Evolutionary conservation across 2,797 vertebrate genomes (phyloP).

Genomic region (Crenichthys baileyi): DNA sequence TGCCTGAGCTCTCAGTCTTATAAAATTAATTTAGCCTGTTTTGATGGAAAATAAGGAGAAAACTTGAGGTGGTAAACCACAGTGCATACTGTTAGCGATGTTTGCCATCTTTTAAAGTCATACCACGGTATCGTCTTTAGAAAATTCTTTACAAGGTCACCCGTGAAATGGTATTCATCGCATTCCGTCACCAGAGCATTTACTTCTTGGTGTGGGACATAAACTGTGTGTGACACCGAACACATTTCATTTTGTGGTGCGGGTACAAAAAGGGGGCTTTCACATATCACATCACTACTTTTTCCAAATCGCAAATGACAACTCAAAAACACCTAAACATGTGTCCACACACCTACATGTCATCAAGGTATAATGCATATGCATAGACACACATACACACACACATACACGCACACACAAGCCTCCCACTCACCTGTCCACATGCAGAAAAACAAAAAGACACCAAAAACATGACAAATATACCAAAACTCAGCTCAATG

Average conservation of each 20-base stretch:
- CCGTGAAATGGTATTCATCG: slow-evolving; percentile 60
- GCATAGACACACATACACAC: slow-evolving; percentile 35
- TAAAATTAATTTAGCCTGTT: slow-evolving; percentile 53
- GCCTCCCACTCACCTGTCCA: slow-evolving; percentile 57
- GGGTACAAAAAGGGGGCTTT: slow-evolving; percentile 56
- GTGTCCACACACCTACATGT: slow-evolving; percentile 52
- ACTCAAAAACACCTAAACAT: slow-evolving; percentile 62
- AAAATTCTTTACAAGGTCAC: slow-evolving; percentile 55
- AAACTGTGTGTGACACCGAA: slow-evolving; percentile 57
- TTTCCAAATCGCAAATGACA: slow-evolving; percentile 67
- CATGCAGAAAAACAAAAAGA: slow-evolving; percentile 52
- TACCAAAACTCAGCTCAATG: slow-evolving; percentile 28
- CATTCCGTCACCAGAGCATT: slow-evolving; percentile 41
- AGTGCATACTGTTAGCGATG: slow-evolving; percentile 35
- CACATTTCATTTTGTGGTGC: slow-evolving; percentile 61
- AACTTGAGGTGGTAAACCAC: slow-evolving; percentile 33
- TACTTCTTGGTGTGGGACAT: slow-evolving; percentile 40
- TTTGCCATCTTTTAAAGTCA: slow-evolving; percentile 52
- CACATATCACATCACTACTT: slow-evolving; percentile 53
- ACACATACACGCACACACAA: slow-evolving; percentile 23
- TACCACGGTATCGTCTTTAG: slow-evolving; percentile 36
- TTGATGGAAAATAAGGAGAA: slow-evolving; percentile 43
- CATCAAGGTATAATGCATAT: slow-evolving; percentile 51
- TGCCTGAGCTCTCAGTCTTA: slow-evolving; percentile 32
- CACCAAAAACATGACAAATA: slow-evolving; percentile 39